Percentiles rank a stretch among this genome's conserved stretches.
Conservation (phyloP, 2,888 invertebrate species). For the Cacoxenus indagator region DNA sequence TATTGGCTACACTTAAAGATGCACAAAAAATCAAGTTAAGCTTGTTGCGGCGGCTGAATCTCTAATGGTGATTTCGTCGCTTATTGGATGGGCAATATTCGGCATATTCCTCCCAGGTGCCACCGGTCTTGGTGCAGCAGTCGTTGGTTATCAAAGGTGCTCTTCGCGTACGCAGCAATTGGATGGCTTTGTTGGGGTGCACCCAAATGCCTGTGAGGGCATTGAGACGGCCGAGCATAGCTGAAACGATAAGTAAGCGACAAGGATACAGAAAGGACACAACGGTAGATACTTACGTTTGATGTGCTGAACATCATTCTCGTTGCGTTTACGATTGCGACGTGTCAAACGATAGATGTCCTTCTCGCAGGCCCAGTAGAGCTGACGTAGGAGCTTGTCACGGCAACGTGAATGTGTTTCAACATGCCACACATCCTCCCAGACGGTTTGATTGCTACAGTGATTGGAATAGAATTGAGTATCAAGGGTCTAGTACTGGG, state of each 20-base stretch:
- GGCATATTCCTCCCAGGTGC: constrained; percentile 78
- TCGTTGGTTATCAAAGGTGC: constrained; percentile 73
- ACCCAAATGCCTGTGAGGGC: constrained; percentile 68
- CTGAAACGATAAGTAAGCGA: not conserved
- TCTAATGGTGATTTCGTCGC: constrained; percentile 66
- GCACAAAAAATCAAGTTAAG: not conserved
- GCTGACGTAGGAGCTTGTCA: constrained; percentile 73
- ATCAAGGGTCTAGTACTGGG: not conserved
- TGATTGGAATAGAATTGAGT: not conserved
- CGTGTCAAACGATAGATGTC: constrained; percentile 75
- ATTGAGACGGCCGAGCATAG: constrained; percentile 23
- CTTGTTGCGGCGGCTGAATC: not conserved
- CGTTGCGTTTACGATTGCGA: constrained; percentile 65
- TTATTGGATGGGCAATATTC: constrained; percentile 77
- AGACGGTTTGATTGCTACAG: constrained; percentile 72
- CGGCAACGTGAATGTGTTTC: constrained; percentile 75
- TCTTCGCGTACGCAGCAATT: constrained; percentile 62
- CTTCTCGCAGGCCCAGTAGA: constrained; percentile 77
- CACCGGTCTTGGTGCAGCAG: constrained; percentile 74
- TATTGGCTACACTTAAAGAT: constrained; percentile 1
- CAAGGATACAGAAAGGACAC: not conserved
- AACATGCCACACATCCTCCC: constrained; percentile 75
- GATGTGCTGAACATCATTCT: constrained; percentile 29
- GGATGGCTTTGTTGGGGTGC: constrained; percentile 63
- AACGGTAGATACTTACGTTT: constrained; percentile 34